Evolutionary conservation across 2,888 invertebrate genomes (phyloP), one percentile per base, ranked within the genome.

Genomic region (Peribatodes rhomboidaria): DNA sequence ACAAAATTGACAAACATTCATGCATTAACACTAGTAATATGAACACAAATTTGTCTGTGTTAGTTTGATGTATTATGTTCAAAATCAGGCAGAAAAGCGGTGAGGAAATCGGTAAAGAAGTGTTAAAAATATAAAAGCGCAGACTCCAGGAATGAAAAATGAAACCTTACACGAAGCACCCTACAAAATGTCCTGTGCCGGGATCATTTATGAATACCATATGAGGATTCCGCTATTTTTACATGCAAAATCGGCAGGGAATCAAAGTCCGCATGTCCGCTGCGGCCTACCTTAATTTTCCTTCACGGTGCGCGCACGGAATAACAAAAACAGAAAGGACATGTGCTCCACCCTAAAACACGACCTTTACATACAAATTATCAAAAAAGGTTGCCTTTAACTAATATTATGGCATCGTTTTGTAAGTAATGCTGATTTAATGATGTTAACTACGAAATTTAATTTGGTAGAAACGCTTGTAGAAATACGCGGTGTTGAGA

Each of bases 211-310:
- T 88, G 88, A 89, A 90, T 90, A 86, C 85, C 81, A 81, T 88
- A 90, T 88, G 87, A 89, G 87, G 72, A 69, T 73, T 57, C 75
- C 76, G 82, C 81, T 69, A 84, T 85, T 87, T 88, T 85, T 85
- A 85, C 86, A 85, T 86, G 85, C 73, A 85, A 86, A 87, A 88
- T 87, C 84, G 84, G 84, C 81, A 86, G 74, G 82, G 85, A 88
- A 89, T 89, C 89, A 89, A 89, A 90, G 82, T 86, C 87, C 85
- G 84, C 87, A 89, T 90, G 88, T 86, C 64, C 86, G 80, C 77
- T 75, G 81, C 79, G 85, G 87, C 82, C 85, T 86, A 89, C 91
- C 90, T 90, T 90, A 89, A 90, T 90, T 90, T 90, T 89, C 86
- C 86, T 87, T 77, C 74, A 74, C 67, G 78, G 72, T 66, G 77